Percentiles rank a stretch among this genome's conserved stretches.
Conservation (phyloP, 2,888 invertebrate species). For the Unio delphinus region DNA sequence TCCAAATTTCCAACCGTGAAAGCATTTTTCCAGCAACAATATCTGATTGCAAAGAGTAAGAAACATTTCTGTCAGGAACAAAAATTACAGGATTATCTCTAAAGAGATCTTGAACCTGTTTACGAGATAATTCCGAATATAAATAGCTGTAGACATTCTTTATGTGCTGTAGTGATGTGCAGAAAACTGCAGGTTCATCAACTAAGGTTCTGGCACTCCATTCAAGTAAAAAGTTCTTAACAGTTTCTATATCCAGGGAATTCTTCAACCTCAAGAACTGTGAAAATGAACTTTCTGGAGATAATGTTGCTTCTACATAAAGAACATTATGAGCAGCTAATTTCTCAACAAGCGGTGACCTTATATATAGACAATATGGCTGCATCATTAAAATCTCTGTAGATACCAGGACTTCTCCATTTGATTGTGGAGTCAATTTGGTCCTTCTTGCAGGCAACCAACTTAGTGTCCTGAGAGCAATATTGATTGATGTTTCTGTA, state of each 20-base stretch:
- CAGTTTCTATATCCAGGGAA: constrained; percentile 36
- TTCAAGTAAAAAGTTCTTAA: constrained; percentile 46
- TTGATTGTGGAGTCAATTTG: constrained; percentile 7
- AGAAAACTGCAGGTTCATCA: constrained; percentile 40
- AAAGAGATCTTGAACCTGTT: constrained; percentile 55
- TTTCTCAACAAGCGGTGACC: constrained; percentile 32
- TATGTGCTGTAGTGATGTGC: constrained; percentile 56
- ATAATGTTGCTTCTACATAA: constrained; percentile 44
- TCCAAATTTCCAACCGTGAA: constrained; percentile 58
- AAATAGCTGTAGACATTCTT: constrained; percentile 59
- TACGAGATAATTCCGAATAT: constrained; percentile 45
- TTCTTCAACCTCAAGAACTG: constrained; percentile 53
- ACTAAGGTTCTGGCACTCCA: constrained; percentile 52
- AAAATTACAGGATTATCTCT: constrained; percentile 60
- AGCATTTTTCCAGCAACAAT: constrained; percentile 49
- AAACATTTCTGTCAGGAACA: constrained; percentile 33
- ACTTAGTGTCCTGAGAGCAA: constrained; percentile 42
- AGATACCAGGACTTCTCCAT: constrained; percentile 7
- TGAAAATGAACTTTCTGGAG: constrained; percentile 39
- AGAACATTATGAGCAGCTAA: constrained; percentile 56
- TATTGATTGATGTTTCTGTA: constrained; percentile 57
- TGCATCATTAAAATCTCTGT: constrained; percentile 18
- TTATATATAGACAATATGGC: constrained; percentile 32
- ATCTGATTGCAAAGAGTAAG: not conserved
- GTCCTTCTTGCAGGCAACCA: constrained; percentile 60